phyloP scores from a whole-genome alignment of 1,140 invertebrate genomes.

The Drosophila seguyi region DNA sequence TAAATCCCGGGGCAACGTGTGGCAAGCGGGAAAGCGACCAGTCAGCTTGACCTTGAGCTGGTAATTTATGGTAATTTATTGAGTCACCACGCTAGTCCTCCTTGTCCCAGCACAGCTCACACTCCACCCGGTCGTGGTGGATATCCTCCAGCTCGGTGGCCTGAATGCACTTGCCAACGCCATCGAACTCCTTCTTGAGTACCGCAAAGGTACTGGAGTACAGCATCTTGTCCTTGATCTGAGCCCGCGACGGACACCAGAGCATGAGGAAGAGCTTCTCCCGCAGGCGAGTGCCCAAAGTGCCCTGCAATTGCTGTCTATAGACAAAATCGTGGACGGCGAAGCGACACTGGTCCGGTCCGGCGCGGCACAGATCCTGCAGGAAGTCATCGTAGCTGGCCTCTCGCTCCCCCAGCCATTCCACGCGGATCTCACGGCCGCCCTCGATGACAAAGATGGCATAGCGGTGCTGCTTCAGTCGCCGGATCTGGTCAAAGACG shows the following conservation, averaged over 20 bases:
- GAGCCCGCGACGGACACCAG: conserved; percentile 54
- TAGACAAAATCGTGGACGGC: conserved; percentile 57
- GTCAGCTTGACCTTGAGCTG: too few species aligned
- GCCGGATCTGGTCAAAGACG: conserved; percentile 54
- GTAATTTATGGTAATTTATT: too few species aligned
- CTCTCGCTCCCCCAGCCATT: conserved; percentile 30
- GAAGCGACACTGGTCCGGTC: conserved; percentile 49
- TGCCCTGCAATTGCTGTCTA: conserved; percentile 44
- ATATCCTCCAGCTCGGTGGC: conserved; percentile 60
- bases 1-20: conserved; percentile 53
- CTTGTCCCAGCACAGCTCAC: conserved; percentile 47
- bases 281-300: conserved; percentile 32
- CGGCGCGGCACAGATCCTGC: conserved; percentile 21
- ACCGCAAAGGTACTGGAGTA: conserved; percentile 57
- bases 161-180: conserved; percentile 59
- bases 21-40: too few species aligned
- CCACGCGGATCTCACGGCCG: conserved; percentile 36
- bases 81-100: conserved; percentile 10
- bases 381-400: conserved; percentile 54
- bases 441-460: conserved; percentile 49
- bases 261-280: conserved; percentile 64
- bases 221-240: conserved; percentile 65
- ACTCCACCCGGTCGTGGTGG: conserved; percentile 31
- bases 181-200: conserved; percentile 44
- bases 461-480: conserved; percentile 54